These are phyloP conservation scores for Silurus lanzhouensis DNA, from an alignment of 2,797 vertebrate species.

Conservation along the genomic window DNA sequence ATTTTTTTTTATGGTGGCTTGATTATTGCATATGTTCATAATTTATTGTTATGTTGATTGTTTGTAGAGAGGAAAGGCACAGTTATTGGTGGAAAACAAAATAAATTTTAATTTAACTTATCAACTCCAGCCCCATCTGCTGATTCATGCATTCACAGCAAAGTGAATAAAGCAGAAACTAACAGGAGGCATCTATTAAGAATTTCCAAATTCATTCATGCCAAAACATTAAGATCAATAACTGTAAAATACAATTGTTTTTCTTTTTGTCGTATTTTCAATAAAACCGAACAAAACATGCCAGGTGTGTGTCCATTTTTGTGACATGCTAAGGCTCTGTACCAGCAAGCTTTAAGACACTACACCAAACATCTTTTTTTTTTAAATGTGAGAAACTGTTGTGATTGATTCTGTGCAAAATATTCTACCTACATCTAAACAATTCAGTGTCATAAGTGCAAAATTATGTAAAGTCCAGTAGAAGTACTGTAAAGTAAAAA, in stretches of 20 bases:
- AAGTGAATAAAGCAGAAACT: conserved; percentile 57
- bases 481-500: no score
- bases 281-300: conserved; percentile 62
- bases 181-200: conserved; percentile 57
- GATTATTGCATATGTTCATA: conserved; percentile 47
- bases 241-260: conserved; percentile 66
- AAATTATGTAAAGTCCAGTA: no score
- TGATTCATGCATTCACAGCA: conserved; percentile 58
- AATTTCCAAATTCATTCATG: conserved; percentile 57
- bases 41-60: conserved; percentile 47
- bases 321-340: neutral
- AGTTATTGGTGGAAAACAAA: conserved; percentile 34
- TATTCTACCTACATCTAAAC: neutral
- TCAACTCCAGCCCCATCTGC: conserved; percentile 53
- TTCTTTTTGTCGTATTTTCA: conserved; percentile 68
- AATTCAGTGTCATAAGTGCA: neutral
- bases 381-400: neutral
- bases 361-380: neutral
- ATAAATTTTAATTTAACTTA: conserved; percentile 35
- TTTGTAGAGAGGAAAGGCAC: conserved; percentile 48
- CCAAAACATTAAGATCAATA: conserved; percentile 63
- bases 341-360: neutral
- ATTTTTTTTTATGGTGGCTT: conserved; percentile 35
- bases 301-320: conserved; percentile 23
- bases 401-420: neutral